phyloP scores from a whole-genome alignment of 1,140 invertebrate species.

The Neocloeon triangulifer region DNA sequence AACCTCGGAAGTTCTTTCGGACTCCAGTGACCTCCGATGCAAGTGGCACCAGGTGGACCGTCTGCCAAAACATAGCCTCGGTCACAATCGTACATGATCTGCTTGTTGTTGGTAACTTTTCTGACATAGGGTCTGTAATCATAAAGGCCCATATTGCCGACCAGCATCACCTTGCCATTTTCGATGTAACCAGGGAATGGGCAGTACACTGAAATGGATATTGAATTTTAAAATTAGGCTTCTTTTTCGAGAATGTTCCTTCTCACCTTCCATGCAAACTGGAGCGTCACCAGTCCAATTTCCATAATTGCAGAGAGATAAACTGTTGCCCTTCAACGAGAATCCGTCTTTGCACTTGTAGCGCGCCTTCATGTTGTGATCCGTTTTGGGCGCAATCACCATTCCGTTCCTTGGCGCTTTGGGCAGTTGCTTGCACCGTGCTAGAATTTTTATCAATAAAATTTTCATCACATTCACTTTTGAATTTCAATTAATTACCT shows the following conservation, averaged over 20 bases:
- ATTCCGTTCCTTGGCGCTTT: conserved; percentile 71
- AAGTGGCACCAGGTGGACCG: conserved; percentile 82
- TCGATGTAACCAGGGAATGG: conserved; percentile 78
- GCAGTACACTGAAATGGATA: conserved; percentile 52
- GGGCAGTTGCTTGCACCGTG: conserved; percentile 72
- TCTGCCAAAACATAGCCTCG: conserved; percentile 67
- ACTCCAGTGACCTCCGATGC: conserved; percentile 72
- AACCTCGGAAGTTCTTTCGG: conserved; percentile 50
- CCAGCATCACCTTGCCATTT: conserved; percentile 77
- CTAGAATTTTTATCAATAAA: conserved; percentile 16
- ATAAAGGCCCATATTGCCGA: conserved; percentile 93
- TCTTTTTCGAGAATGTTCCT: too few species aligned
- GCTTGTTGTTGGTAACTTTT: conserved; percentile 75
- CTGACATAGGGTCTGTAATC: conserved; percentile 90
- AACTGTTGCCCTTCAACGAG: conserved; percentile 36
- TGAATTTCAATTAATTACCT: conserved; percentile 19
- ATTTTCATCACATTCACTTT: conserved; percentile 1
- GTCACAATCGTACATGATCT: conserved; percentile 92
- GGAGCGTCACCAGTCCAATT: conserved; percentile 77
- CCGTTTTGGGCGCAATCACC: conserved; percentile 87
- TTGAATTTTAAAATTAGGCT: too few species aligned
- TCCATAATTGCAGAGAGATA: conserved; percentile 69
- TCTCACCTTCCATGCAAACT: conserved; percentile 55
- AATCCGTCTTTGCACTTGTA: conserved; percentile 87
- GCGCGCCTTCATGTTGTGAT: conserved; percentile 78